phyloP scores from a whole-genome alignment of 2,797 vertebrate genomes.

The Bradypus variegatus region DNA sequence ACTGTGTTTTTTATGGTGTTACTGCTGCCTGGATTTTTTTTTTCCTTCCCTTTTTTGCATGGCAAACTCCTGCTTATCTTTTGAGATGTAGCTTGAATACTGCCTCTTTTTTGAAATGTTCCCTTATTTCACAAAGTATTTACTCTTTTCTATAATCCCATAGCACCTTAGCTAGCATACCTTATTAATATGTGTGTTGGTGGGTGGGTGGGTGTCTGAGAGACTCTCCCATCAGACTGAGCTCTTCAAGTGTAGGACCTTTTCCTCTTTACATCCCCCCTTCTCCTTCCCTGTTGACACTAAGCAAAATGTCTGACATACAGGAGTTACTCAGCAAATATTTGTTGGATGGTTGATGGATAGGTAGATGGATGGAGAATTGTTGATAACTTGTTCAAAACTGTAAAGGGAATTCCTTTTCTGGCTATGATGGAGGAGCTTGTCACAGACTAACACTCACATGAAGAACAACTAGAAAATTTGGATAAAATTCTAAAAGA shows the following conservation, averaged over 20 bases:
- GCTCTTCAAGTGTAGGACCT: neutral
- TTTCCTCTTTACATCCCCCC: neutral
- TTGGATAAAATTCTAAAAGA: neutral
- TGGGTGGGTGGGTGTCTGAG: too few species aligned
- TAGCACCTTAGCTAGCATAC: neutral
- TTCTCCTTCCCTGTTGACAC: neutral
- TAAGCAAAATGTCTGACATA: neutral
- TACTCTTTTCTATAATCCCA: neutral
- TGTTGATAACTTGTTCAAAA: neutral
- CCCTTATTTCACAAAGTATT: neutral
- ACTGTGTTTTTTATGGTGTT: neutral
- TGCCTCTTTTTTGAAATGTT: conserved; percentile 1
- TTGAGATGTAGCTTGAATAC: neutral
- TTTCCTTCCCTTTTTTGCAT: neutral
- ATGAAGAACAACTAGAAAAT: neutral
- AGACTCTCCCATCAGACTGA: neutral
- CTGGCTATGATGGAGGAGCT: neutral
- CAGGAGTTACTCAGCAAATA: neutral
- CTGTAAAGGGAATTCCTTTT: neutral
- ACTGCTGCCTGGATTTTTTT: neutral
- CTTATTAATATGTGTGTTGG: neutral
- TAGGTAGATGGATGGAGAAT: neutral
- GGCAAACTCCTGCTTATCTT: neutral
- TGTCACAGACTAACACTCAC: neutral
- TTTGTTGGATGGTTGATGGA: neutral